Evolutionary conservation across 2,888 invertebrate species (phyloP), one percentile per base, ranked within the genome.

Genomic region (Drosophila hamatofila): DNA sequence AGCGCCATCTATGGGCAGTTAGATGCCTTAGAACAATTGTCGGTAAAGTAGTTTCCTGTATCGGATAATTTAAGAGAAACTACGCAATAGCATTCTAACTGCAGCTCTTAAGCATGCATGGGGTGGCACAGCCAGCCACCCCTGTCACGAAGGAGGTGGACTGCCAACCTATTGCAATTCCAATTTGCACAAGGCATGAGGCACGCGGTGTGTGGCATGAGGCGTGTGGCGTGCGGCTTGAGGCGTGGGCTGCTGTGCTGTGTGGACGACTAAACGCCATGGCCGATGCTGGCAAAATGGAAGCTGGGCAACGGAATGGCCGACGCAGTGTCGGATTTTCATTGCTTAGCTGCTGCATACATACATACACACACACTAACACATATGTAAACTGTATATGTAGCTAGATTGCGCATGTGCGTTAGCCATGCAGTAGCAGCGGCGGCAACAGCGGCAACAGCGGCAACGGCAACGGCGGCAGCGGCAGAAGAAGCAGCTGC

Each of bases 271-370:
- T 78, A 79, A 82, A 69, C 90, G 82, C 80, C 81, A 88, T 89
- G 90, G 82, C 78, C 77, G 90, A 81, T 79, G 75, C 70, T 76
- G 69, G 72, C 72, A 88, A 84, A 90, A 89, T 90, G 90, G 89
- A 84, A 87, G 67, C 69, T 63, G 59, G 68, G 58, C 58, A 66
- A 70, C 69, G 58, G 71, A 74, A 81, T 80, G 81, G 83, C 84
- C 62, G 83, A 79, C 75, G 71, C 67, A 66, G 68, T 66, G 72
- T 70, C 72, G 75, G 74, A 70, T 75, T 73, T 77, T 65, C 72
- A 75, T 81, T 83, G 84, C 78, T 88, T 83, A 81, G 78, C 67
- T 58, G 62, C 60, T 42, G 70, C 46, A 44, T 23, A 65, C 56
- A 75, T 33, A 79, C 46, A 51, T 39, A 51, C 12, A 39, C 59